Conservation (phyloP, 2,113 vertebrate genomes). For the Cololabis saira region DNA sequence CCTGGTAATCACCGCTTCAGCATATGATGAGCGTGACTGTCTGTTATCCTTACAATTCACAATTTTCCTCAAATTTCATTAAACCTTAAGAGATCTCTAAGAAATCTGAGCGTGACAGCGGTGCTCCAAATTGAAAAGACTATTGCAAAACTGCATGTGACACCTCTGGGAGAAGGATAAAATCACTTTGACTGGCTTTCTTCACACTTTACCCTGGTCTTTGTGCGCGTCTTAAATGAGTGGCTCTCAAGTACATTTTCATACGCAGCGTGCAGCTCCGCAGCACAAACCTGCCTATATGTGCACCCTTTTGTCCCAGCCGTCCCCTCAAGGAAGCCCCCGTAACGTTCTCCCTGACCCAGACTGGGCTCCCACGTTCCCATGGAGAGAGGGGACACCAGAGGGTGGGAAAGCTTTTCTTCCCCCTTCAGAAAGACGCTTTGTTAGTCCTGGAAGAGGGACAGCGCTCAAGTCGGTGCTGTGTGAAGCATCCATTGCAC, state of each 20-base stretch:
- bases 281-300: conserved; percentile 64
- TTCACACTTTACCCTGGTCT: conserved; percentile 34
- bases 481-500: conserved; percentile 85
- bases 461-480: conserved; percentile 86
- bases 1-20: neutral
- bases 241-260: conserved; percentile 66
- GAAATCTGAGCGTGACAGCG: conserved; percentile 5
- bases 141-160: conserved; percentile 22
- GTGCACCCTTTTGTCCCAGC: conserved; percentile 72
- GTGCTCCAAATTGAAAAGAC: conserved; percentile 56
- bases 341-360: conserved; percentile 85
- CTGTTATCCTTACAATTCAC: neutral
- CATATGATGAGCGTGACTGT: neutral
- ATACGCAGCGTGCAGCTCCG: conserved; percentile 59
- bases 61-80: neutral
- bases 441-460: conserved; percentile 95
- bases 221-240: conserved; percentile 56
- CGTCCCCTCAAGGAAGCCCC: conserved; percentile 56
- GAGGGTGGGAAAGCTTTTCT: conserved; percentile 89
- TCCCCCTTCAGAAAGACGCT: conserved; percentile 92
- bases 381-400: conserved; percentile 89
- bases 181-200: conserved; percentile 70
- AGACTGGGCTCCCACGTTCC: conserved; percentile 86
- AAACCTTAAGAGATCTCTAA: neutral
- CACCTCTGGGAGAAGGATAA: conserved; percentile 50